Evolutionary conservation across 2,797 vertebrate species (phyloP), one percentile per base, ranked within the genome.

Genomic region (Aselliscus stoliczkanus): DNA sequence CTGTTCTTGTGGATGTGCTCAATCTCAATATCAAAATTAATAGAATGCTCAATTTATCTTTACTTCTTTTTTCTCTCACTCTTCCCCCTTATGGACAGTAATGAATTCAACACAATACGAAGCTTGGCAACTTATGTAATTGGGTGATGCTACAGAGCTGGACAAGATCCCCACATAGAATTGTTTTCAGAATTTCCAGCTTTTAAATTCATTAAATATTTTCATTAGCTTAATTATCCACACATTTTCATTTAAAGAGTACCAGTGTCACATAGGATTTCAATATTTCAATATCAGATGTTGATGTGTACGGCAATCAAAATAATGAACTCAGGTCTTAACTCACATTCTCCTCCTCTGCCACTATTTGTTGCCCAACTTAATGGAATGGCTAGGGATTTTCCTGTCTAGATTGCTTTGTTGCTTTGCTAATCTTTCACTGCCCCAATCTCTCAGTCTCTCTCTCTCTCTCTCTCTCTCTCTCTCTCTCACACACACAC

Each of bases 171-270:
- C 62, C 50, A 95, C 1, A 47, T 90, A 64, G 42, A 95, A 94
- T 75, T 84, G 4, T 79, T 85, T 90, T 88, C 56, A 89, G 31
- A 91, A 31, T 85, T 96, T 93, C 15, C 97, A 96, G 89, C 90
- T 96, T 95, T 98, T 85, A 94, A 97, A 97, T 91, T 81, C 77
- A 69, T 70, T 97, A 95, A 97, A 93, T 97, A 97, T 97, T 97
- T 98, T 97, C 97, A 97, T 97, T 97, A 79, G 58, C 88, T 97
- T 92, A 97, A 97, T 97, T 98, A 96, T 90, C 88, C 13, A 97
- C 87, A 29, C 93, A 96, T 58, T 94, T 91, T 93, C 72, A 86
- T 86, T 97, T 96, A 88, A 97, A 97, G 79, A 1, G 0, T 76
- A 13, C 31, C 34, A 92, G 80, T 96, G 93, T 75, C 94, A 97